phyloP scores from a whole-genome alignment of 2,888 invertebrate genomes.

The Drosophila eohydei region DNA sequence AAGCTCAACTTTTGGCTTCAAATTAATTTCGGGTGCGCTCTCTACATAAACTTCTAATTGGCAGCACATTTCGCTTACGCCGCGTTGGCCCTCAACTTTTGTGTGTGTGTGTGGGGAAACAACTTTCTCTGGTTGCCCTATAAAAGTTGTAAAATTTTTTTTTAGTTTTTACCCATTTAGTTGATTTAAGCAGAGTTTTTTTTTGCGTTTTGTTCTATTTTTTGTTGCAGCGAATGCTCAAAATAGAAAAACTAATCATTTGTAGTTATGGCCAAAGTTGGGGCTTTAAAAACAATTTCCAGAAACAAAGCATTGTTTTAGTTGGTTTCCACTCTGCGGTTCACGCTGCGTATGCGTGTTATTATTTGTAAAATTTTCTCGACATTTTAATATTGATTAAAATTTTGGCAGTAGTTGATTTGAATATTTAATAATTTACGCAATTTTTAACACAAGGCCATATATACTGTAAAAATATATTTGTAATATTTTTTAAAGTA shows the following conservation, averaged over 20 bases:
- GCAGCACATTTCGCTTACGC: slow-evolving; percentile 64
- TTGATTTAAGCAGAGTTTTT: slow-evolving; percentile 49
- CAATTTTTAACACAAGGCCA: not conserved
- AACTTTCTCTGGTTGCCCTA: slow-evolving; percentile 37
- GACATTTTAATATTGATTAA: slow-evolving; percentile 1
- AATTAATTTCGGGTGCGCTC: slow-evolving; percentile 66
- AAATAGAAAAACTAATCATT: slow-evolving; percentile 65
- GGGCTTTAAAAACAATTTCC: slow-evolving; percentile 38
- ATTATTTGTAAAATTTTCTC: not conserved
- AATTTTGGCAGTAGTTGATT: not conserved
- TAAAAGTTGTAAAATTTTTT: slow-evolving; percentile 73
- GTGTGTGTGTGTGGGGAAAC: slow-evolving; percentile 22
- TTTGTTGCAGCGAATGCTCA: not conserved
- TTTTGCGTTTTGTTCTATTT: not conserved
- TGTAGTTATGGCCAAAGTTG: slow-evolving; percentile 63
- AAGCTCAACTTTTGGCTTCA: slow-evolving; percentile 57
- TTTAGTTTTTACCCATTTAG: slow-evolving; percentile 72
- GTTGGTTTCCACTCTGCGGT: slow-evolving; percentile 9
- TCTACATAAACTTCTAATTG: slow-evolving; percentile 76
- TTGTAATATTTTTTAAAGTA: not conserved
- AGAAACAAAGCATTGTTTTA: slow-evolving; percentile 46
- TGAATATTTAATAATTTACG: not conserved
- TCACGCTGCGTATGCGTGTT: slow-evolving; percentile 1
- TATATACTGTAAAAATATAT: not conserved
- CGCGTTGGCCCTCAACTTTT: slow-evolving; percentile 43